Evolutionary conservation across 53 echinoderm and acorn worm genomes (phyloP).

Genomic region (Holothuria scabra): DNA sequence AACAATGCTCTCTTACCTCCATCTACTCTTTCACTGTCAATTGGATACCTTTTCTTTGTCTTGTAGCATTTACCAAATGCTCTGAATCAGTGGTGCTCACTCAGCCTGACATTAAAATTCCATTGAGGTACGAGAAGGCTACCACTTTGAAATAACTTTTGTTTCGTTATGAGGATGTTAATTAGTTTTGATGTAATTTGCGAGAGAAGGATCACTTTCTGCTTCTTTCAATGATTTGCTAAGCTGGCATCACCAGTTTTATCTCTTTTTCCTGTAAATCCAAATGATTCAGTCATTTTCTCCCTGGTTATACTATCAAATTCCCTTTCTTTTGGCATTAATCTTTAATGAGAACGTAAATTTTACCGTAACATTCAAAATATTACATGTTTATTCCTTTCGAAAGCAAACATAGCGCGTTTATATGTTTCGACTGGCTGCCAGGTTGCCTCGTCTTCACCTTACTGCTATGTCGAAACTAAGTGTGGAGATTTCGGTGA

Average conservation of each 20-base stretch:
- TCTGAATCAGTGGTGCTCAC: background rate
- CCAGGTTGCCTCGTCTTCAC: background rate
- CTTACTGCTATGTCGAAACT: background rate
- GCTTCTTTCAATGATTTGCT: background rate
- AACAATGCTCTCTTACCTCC: background rate
- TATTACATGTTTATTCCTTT: background rate
- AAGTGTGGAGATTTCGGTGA: too few species aligned
- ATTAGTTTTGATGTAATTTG: background rate
- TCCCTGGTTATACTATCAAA: background rate
- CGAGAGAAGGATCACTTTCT: background rate
- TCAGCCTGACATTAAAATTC: background rate
- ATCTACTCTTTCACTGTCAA: background rate
- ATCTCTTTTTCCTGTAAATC: background rate
- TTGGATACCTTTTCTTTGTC: slow-evolving; percentile 13
- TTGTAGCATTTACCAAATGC: background rate
- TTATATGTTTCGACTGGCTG: background rate
- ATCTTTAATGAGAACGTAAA: background rate
- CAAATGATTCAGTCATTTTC: background rate
- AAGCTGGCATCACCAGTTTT: background rate
- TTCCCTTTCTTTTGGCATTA: background rate
- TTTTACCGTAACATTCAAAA: background rate
- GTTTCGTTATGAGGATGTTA: background rate
- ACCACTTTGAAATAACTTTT: background rate
- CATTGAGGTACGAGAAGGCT: background rate
- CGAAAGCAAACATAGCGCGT: background rate